A percentile compares a stretch with the other conserved stretches of the same genome.
These are phyloP conservation scores for Vanacampus margaritifer DNA, from an alignment of 2,113 vertebrate genomes.

Conservation along the genomic window DNA sequence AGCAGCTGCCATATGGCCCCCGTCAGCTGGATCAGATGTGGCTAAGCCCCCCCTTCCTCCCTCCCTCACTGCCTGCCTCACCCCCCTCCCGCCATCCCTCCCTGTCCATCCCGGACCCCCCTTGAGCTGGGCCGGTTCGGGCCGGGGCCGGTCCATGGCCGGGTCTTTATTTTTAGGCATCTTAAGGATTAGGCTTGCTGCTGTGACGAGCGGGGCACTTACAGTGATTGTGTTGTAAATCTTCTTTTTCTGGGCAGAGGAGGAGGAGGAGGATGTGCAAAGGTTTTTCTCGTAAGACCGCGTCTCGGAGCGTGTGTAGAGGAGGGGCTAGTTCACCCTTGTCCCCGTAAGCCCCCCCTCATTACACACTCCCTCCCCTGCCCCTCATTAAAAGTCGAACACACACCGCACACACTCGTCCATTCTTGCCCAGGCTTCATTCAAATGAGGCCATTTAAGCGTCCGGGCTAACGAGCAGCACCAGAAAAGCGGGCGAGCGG, in stretches of 20 bases:
- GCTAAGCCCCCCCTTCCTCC: constrained; percentile 96
- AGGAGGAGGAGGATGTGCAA: constrained; percentile 48
- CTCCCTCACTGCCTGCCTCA: constrained; percentile 31
- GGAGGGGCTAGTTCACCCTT: constrained; percentile 69
- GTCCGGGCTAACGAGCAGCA: constrained; percentile 66
- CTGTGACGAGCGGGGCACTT: constrained; percentile 96
- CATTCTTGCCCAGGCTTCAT: constrained; percentile 64
- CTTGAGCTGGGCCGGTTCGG: constrained; percentile 78
- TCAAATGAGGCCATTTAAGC: constrained; percentile 76
- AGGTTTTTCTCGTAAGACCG: constrained; percentile 54
- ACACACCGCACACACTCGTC: constrained; percentile 42
- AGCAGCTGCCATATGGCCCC: constrained; percentile 99
- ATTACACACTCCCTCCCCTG: constrained; percentile 1
- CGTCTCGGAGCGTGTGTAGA: constrained; percentile 47
- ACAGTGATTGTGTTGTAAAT: constrained; percentile 99
- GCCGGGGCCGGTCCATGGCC: constrained; percentile 80
- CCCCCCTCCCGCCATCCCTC: constrained; percentile 23
- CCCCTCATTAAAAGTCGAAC: constrained; percentile 73
- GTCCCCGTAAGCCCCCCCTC: constrained; percentile 64
- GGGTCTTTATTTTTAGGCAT: constrained; percentile 99
- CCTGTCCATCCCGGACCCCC: constrained; percentile 20
- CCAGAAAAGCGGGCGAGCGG: constrained; percentile 32
- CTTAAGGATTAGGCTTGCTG: constrained; percentile 99
- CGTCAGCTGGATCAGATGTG: constrained; percentile 99
- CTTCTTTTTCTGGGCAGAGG: constrained; percentile 72